Conservation (phyloP, 2,888 invertebrate genomes). For the Lottia gigantea region DNA sequence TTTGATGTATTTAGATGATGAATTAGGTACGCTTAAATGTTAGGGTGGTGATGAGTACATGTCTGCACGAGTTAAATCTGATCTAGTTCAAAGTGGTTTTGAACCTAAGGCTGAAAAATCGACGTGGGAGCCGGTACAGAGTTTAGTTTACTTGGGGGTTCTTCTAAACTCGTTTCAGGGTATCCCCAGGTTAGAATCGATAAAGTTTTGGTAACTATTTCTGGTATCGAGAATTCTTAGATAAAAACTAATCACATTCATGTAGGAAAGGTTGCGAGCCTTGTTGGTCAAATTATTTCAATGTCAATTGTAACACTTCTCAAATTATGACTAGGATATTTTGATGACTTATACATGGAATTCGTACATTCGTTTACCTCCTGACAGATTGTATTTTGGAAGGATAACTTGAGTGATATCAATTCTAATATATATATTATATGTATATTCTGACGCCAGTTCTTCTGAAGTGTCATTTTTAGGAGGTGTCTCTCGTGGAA, state of each 20-base stretch:
- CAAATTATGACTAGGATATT: conserved; percentile 31
- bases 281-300: conserved; percentile 22
- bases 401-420: conserved; percentile 9
- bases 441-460: background rate
- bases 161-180: background rate
- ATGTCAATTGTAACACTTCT: conserved; percentile 26
- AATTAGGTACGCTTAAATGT: background rate
- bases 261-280: background rate
- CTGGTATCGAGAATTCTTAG: background rate
- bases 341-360: conserved; percentile 18
- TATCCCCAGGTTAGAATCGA: background rate
- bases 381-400: conserved; percentile 21
- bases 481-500: background rate
- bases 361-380: conserved; percentile 14
- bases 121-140: background rate
- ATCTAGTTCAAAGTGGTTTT: no score
- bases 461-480: background rate
- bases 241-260: background rate
- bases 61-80: no score
- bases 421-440: conserved; percentile 14
- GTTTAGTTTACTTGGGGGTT: background rate
- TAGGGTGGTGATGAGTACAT: no score
- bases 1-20: conserved; percentile 13
- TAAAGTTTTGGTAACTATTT: background rate
- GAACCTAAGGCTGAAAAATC: background rate